Evolutionary conservation across 2,113 vertebrate genomes (phyloP).

Genomic region (Elaphurus davidianus): DNA sequence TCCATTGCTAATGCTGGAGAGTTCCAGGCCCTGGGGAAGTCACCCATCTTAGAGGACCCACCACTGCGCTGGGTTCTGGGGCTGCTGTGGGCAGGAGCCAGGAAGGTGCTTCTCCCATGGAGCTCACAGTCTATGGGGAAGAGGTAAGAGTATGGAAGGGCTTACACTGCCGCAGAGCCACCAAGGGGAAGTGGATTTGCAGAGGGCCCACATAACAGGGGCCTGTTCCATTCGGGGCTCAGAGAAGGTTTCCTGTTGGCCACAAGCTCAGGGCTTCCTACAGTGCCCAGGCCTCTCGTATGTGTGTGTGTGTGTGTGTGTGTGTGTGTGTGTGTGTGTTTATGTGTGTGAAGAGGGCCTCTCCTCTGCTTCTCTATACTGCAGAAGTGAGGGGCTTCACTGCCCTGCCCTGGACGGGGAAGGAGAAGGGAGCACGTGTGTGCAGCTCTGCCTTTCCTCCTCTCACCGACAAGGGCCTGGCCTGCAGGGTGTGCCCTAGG

Average conservation of each 20-base stretch:
- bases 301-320: background rate
- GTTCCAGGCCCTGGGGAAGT: background rate
- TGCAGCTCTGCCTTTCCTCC: background rate
- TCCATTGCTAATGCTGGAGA: background rate
- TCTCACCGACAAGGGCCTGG: background rate
- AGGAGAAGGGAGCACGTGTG: background rate
- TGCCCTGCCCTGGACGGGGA: background rate
- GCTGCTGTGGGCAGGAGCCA: background rate
- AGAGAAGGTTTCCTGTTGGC: background rate
- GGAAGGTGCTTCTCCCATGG: background rate
- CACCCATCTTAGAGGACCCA: background rate
- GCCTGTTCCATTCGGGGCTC: background rate
- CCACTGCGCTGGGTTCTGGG: background rate
- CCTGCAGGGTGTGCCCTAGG: too few relatives aligned
- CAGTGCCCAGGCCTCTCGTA: background rate
- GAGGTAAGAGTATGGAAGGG: too few relatives aligned
- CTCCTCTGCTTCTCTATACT: background rate
- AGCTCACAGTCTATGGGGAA: background rate
- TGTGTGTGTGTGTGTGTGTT: fast-evolving
- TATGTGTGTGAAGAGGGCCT: background rate
- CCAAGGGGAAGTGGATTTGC: background rate
- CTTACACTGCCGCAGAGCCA: background rate
- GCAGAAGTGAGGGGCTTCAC: background rate
- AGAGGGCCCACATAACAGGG: too few relatives aligned
- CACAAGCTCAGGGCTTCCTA: background rate